phyloP scores from a whole-genome alignment of 2,113 vertebrate species.

The Melanocharis versteri region DNA sequence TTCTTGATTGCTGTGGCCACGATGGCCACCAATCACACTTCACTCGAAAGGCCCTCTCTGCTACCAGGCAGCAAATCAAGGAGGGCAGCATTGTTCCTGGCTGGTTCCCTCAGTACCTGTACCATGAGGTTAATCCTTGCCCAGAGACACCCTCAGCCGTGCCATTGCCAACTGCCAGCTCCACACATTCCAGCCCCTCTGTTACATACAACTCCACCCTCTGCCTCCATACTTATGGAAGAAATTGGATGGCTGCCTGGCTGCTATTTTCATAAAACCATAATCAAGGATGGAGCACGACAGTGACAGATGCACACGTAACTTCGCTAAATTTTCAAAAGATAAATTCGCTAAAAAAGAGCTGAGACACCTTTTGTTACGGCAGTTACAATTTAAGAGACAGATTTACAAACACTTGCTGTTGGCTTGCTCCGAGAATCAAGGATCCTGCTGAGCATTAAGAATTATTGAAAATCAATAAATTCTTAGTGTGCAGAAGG shows the following conservation, averaged over 20 bases:
- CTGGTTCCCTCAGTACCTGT: neutral
- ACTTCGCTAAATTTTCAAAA: neutral
- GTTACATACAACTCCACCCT: accelerated
- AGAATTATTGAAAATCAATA: slow-evolving; percentile 46
- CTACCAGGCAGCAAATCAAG: neutral
- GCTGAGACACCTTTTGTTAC: neutral
- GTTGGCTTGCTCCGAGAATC: neutral
- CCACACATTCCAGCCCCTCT: neutral
- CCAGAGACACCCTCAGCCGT: too few relatives aligned
- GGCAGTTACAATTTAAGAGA: neutral
- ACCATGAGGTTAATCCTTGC: neutral
- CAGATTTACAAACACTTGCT: slow-evolving; percentile 9
- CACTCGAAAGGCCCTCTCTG: neutral
- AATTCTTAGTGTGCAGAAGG: slow-evolving; percentile 25
- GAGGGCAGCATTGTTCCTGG: accelerated
- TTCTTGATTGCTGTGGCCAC: accelerated
- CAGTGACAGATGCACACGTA: neutral
- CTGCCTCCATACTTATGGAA: neutral
- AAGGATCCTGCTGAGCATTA: neutral
- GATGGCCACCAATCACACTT: neutral
- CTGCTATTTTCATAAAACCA: neutral
- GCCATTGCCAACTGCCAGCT: neutral
- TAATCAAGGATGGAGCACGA: neutral
- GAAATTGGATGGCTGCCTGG: neutral
- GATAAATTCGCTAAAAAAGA: neutral